A percentile compares a stretch with the other conserved stretches of the same genome.
These are phyloP conservation scores for Cephus sareptanus DNA, from an alignment of 2,888 invertebrate genomes.

Conservation along the genomic window DNA sequence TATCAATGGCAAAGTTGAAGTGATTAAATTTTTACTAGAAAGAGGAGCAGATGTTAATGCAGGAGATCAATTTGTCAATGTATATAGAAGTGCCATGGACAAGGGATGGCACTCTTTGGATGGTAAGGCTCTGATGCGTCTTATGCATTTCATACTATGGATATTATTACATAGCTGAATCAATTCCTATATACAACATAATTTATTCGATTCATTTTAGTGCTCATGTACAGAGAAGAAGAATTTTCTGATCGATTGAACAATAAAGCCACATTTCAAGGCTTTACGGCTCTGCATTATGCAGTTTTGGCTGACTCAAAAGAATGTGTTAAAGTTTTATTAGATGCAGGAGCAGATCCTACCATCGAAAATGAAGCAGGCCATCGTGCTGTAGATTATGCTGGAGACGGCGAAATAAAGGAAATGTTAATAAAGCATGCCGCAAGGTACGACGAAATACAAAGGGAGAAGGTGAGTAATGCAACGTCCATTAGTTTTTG, in stretches of 20 bases:
- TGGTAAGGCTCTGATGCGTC: slow-evolving; percentile 64
- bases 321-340: slow-evolving; percentile 72
- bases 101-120: slow-evolving; percentile 79
- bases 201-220: slow-evolving; percentile 53
- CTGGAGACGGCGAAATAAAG: slow-evolving; percentile 74
- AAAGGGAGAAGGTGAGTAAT: slow-evolving; percentile 52
- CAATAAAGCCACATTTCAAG: slow-evolving; percentile 80
- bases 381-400: slow-evolving; percentile 80
- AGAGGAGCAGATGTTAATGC: slow-evolving; percentile 84
- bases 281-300: slow-evolving; percentile 91
- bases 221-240: slow-evolving; percentile 78
- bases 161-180: background rate
- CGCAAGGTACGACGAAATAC: slow-evolving; percentile 57
- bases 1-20: slow-evolving; percentile 77
- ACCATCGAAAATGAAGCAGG: slow-evolving; percentile 82
- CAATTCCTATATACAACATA: background rate
- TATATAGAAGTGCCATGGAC: slow-evolving; percentile 74
- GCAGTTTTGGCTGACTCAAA: slow-evolving; percentile 81
- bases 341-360: slow-evolving; percentile 82
- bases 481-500: slow-evolving; percentile 7
- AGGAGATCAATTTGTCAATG: slow-evolving; percentile 81
- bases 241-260: slow-evolving; percentile 82
- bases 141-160: background rate
- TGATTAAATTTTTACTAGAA: slow-evolving; percentile 73
- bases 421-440: slow-evolving; percentile 72